Conservation (phyloP, 2,797 vertebrate species). For the Semotilus atromaculatus region DNA sequence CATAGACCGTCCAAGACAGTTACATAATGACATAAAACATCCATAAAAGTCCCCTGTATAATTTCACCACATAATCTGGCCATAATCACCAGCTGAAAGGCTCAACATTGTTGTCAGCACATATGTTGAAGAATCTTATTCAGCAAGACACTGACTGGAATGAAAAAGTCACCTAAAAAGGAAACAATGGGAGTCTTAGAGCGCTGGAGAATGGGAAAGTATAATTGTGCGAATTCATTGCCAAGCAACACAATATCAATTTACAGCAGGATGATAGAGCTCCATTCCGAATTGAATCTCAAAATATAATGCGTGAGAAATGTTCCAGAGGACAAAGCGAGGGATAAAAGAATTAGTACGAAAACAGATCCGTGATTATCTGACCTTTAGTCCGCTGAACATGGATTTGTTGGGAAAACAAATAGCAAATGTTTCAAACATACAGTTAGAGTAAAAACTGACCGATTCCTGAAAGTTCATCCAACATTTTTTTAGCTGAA, state of each 20-base stretch:
- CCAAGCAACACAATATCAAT: constrained; percentile 32
- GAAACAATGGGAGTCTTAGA: constrained; percentile 46
- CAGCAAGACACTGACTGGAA: constrained; percentile 17
- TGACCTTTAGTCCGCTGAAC: not conserved
- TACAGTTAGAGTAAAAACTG: not conserved
- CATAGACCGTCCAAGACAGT: constrained; percentile 10
- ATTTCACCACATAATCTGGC: constrained; percentile 23
- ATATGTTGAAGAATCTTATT: constrained; percentile 19
- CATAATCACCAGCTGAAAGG: constrained; percentile 48
- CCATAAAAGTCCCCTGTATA: constrained; percentile 19
- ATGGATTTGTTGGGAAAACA: constrained; percentile 17
- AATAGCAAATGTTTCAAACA: not conserved
- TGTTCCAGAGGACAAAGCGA: not conserved
- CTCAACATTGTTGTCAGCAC: constrained; percentile 34
- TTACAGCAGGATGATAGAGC: not conserved
- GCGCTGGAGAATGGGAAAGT: not conserved
- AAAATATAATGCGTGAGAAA: constrained; percentile 16
- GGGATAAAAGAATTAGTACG: not conserved
- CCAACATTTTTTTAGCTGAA: not conserved
- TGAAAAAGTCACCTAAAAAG: constrained; percentile 43
- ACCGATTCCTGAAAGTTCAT: not conserved
- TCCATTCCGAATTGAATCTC: not conserved
- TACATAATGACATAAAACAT: constrained; percentile 36
- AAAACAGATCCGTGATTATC: constrained; percentile 2
- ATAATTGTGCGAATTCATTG: not conserved